Conservation (phyloP, 2,113 vertebrate species). For the Oreochromis tanganicae region DNA sequence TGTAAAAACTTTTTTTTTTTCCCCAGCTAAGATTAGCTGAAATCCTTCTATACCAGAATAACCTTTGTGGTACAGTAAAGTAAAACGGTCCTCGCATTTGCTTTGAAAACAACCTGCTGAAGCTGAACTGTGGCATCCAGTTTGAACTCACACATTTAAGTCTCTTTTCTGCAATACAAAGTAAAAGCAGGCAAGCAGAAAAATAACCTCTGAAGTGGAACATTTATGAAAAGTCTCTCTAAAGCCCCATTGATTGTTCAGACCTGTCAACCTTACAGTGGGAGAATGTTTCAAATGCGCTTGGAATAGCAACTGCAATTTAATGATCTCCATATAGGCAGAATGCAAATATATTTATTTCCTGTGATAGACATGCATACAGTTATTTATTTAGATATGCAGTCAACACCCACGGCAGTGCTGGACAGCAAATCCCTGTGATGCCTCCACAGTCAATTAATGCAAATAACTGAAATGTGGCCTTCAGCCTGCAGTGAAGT, state of each 20-base stretch:
- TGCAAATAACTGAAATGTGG: not conserved
- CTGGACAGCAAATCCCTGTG: not conserved
- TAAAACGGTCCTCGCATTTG: not conserved
- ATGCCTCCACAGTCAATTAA: not conserved
- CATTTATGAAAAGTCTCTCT: not conserved
- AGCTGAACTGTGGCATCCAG: not conserved
- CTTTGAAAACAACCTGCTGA: not conserved
- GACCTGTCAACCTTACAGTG: not conserved
- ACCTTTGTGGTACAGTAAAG: not conserved
- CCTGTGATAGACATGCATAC: not conserved
- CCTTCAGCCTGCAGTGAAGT: not conserved
- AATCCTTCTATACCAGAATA: not conserved
- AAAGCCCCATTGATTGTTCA: not conserved
- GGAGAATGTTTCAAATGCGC: not conserved
- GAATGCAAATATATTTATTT: not conserved
- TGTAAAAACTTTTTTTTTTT: fast-evolving
- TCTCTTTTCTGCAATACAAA: not conserved
- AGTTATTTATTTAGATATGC: not conserved
- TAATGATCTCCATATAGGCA: not conserved
- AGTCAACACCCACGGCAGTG: not conserved
- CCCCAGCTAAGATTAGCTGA: not conserved
- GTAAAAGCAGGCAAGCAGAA: not conserved
- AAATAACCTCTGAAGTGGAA: not conserved
- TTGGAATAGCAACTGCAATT: not conserved
- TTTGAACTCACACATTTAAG: not conserved